Evolutionary conservation across 2,113 vertebrate genomes (phyloP), one percentile per base, ranked within the genome.

Genomic region (Prietella phreatophila): DNA sequence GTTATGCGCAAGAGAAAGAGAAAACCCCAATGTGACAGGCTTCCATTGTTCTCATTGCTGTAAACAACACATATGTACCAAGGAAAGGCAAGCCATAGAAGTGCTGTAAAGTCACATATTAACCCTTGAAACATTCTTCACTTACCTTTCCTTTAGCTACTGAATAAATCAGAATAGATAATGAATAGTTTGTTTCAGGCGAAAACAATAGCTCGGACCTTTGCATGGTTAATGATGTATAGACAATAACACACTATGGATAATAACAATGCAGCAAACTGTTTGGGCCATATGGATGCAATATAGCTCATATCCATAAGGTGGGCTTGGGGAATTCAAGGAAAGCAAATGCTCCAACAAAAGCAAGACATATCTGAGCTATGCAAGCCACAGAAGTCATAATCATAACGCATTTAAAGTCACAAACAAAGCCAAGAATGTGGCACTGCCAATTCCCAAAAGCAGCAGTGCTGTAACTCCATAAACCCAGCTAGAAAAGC

Each of bases 11-110:
- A 42, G 80, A 83, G 65, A 82, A 90, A 53, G 60, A 36, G 86
- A 86, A 60, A 85, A 81, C 81, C 76, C 69, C 87, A 67, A 47
- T 27, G n/a, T 81, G 55, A 90, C 83, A 90, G 81, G 33, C 81
- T 61, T 84, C 53, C 58, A 86, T 90, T 90, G 89, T 90, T 84
- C 36, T 33, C 36, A 47, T 36, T 53, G 85, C 73, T 88, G 75
- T 65, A 86, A 86, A 86, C 80, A 85, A 61, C 79, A 88, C 84
- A 76, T 76, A 83, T 82, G 85, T 27, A 73, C 33, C 63, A 39
- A 86, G 65, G 25, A 75, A 61, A 83, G 17, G 27, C 84, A 80
- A 56, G 27, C 1, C 63, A 82, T 36, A 53, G 73, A 56, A 84
- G 65, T 60, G n/a, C 47, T 8, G 30, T 85, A 65, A 89, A 87